These are phyloP conservation scores for Crocuta crocuta DNA, from an alignment of 2,113 vertebrate species.

Conservation along the genomic window DNA sequence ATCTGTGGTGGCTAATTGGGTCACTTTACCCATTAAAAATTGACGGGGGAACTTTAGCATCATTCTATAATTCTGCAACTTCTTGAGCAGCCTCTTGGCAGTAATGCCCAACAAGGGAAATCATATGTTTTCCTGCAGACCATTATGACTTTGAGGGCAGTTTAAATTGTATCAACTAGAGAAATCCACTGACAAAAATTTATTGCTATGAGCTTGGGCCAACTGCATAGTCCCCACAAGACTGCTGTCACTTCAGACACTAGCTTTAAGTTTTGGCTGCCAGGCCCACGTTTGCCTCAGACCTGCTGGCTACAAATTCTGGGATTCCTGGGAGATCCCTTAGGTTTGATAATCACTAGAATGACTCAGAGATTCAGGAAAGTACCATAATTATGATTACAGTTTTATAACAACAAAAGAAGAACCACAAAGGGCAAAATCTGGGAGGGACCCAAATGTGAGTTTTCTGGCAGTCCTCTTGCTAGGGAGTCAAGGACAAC, in stretches of 20 bases:
- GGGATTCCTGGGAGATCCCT: not conserved
- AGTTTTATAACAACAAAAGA: not conserved
- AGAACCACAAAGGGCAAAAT: not conserved
- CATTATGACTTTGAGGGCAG: conserved; percentile 63
- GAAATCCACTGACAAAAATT: conserved; percentile 20
- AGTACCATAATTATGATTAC: not conserved
- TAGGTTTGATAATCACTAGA: not conserved
- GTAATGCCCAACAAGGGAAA: conserved; percentile 59
- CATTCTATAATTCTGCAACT: conserved; percentile 79
- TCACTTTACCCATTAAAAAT: conserved; percentile 77
- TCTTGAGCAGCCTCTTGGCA: conserved; percentile 78
- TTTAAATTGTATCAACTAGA: conserved; percentile 23
- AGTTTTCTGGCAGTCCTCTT: not conserved
- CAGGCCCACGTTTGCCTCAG: not conserved
- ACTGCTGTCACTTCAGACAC: not conserved
- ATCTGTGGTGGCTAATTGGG: conserved; percentile 79
- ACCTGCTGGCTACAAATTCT: not conserved
- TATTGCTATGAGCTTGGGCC: not conserved
- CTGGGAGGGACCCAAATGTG: not conserved
- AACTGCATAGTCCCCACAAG: not conserved
- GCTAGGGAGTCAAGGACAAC: not conserved
- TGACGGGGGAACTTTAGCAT: conserved; percentile 73
- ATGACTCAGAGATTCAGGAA: not conserved
- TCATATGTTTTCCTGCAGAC: conserved; percentile 10
- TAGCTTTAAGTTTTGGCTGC: not conserved